Conservation (phyloP, 2,888 invertebrate species). For the Eudasyphora cyanicolor region DNA sequence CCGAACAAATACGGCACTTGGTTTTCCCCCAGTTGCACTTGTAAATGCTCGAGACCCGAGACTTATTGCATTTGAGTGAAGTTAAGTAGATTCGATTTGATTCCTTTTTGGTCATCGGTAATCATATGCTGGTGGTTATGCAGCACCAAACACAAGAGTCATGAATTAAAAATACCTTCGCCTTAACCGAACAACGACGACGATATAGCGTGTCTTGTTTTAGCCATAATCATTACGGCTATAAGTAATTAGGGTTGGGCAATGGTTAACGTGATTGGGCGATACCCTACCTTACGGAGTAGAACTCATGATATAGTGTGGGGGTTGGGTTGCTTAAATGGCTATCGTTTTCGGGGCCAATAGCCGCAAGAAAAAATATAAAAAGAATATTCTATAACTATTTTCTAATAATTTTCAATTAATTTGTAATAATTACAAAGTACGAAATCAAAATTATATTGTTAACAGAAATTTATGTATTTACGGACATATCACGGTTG, state of each 20-base stretch:
- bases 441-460: too few relatives aligned
- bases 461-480: too few relatives aligned
- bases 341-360: too few relatives aligned
- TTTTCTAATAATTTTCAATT: too few relatives aligned
- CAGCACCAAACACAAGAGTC: neutral
- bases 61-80: neutral
- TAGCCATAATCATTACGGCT: neutral
- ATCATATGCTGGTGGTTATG: constrained; percentile 13
- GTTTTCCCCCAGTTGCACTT: neutral
- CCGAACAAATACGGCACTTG: neutral
- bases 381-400: too few relatives aligned
- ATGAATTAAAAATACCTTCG: constrained; percentile 22
- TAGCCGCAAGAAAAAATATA: too few relatives aligned
- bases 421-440: too few relatives aligned
- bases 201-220: constrained; percentile 23
- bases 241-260: constrained; percentile 20
- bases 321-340: too few relatives aligned
- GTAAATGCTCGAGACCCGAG: neutral
- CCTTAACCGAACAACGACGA: neutral
- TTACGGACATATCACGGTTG: too few relatives aligned
- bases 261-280: neutral
- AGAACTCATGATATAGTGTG: too few relatives aligned
- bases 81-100: neutral
- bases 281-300: neutral
- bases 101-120: neutral